Evolutionary conservation across 2,888 invertebrate species (phyloP).

Genomic region (Caenorhabditis angaria): DNA sequence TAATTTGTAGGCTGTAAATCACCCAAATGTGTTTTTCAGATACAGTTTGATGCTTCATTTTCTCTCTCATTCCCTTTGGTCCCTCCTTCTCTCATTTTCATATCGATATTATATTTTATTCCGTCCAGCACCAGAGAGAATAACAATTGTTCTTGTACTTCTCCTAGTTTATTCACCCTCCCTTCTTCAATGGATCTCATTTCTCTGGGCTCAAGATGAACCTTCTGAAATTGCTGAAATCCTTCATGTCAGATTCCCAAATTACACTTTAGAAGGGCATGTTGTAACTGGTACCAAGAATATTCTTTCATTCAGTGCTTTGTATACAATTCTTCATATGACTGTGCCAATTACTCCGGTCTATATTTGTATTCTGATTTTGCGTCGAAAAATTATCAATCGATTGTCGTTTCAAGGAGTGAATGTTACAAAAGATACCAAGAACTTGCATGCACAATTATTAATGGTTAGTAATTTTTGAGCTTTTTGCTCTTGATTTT

Average conservation of each 20-base stretch:
- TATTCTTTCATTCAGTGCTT: conserved; percentile 28
- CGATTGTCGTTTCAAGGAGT: conserved; percentile 8
- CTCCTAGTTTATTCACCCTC: conserved; percentile 2
- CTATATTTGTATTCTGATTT: conserved; percentile 25
- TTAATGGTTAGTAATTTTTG: conserved; percentile 29
- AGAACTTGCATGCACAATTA: conserved; percentile 26
- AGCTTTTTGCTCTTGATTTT: too few relatives aligned
- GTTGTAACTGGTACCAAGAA: conserved; percentile 33
- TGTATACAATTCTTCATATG: conserved; percentile 47
- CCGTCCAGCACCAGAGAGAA: neutral
- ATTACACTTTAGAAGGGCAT: conserved; percentile 24
- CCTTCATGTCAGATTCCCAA: conserved; percentile 18
- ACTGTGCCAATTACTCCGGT: conserved; percentile 47
- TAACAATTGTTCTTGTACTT: neutral
- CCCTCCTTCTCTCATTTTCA: conserved; percentile 15
- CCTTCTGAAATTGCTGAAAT: neutral
- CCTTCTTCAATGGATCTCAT: conserved; percentile 8
- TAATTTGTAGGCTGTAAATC: neutral
- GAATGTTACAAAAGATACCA: conserved; percentile 26
- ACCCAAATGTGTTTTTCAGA: conserved; percentile 6
- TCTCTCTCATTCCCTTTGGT: conserved; percentile 21
- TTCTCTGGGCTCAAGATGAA: conserved; percentile 11
- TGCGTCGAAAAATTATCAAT: conserved; percentile 19
- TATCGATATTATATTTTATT: conserved; percentile 17
- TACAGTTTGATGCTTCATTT: conserved; percentile 20